A percentile compares a stretch with the other conserved stretches of the same genome.
phyloP scores from a whole-genome alignment of 64 coral and sea anemone genomes.

The Anthopleura sola region DNA sequence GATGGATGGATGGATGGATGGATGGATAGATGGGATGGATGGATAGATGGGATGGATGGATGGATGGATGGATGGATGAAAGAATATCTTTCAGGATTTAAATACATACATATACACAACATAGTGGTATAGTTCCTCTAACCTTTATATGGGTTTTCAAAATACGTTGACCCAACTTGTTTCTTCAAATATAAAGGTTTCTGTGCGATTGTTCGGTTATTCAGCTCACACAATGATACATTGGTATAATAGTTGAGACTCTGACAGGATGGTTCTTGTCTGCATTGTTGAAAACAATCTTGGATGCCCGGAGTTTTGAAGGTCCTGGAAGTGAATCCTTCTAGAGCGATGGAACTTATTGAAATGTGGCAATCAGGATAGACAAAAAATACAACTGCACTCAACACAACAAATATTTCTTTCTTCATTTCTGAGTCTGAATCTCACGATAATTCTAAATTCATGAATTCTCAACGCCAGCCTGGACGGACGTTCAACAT shows the following conservation, averaged over 20 bases:
- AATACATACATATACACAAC: too few relatives aligned
- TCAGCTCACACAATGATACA: neutral
- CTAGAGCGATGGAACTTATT: neutral
- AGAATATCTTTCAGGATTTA: too few relatives aligned
- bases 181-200: neutral
- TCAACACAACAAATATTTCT: neutral
- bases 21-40: too few relatives aligned
- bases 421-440: neutral
- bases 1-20: neutral
- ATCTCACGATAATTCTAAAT: too few relatives aligned
- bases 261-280: neutral
- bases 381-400: neutral
- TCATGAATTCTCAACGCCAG: too few relatives aligned
- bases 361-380: neutral
- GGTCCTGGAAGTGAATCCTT: neutral
- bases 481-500: too few relatives aligned
- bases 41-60: too few relatives aligned
- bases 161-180: neutral
- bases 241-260: conserved; percentile 11
- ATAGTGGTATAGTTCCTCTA: neutral
- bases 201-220: conserved; percentile 8
- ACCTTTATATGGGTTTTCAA: conserved; percentile 12
- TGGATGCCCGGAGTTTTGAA: neutral
- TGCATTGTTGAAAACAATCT: conserved; percentile 12
- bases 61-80: too few relatives aligned